Evolutionary conservation across 2,797 vertebrate species (phyloP).

Genomic region (Acestrorhynchus altus): DNA sequence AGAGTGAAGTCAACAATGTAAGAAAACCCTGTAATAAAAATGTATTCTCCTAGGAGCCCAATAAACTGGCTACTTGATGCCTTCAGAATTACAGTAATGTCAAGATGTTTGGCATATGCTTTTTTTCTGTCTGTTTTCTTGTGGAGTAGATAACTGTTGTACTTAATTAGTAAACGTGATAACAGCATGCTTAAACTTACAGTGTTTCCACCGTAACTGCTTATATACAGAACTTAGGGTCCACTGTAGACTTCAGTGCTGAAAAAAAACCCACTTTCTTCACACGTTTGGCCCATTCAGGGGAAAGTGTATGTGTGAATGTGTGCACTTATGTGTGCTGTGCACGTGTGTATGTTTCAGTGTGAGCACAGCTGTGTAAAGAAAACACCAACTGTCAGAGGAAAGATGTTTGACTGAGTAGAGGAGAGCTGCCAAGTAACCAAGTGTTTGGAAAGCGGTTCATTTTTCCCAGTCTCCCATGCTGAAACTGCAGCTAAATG

Average conservation of each 20-base stretch:
- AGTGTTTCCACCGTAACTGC: constrained; percentile 24
- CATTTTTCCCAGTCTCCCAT: constrained; percentile 19
- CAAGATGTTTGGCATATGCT: not conserved
- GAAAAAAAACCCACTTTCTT: constrained; percentile 4
- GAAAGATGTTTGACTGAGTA: constrained; percentile 50
- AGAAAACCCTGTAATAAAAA: constrained; percentile 28
- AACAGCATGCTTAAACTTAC: constrained; percentile 55
- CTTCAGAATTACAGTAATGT: not conserved
- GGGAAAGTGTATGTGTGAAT: not conserved
- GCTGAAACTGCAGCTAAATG: constrained; percentile 30
- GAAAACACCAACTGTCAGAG: constrained; percentile 55
- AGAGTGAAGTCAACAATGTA: not conserved
- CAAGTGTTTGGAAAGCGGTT: constrained; percentile 36
- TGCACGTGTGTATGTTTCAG: constrained; percentile 49
- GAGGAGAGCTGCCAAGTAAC: constrained; percentile 38
- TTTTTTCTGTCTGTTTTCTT: not conserved
- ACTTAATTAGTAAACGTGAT: constrained; percentile 57
- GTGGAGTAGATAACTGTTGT: not conserved
- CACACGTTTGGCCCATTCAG: not conserved
- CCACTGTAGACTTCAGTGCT: not conserved
- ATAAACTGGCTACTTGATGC: not conserved
- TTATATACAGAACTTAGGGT: not conserved
- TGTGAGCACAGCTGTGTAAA: constrained; percentile 53
- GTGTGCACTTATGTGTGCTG: constrained; percentile 29
- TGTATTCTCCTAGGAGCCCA: not conserved